Conservation (phyloP, 2,888 invertebrate species). For the Xanthia icteritia region DNA sequence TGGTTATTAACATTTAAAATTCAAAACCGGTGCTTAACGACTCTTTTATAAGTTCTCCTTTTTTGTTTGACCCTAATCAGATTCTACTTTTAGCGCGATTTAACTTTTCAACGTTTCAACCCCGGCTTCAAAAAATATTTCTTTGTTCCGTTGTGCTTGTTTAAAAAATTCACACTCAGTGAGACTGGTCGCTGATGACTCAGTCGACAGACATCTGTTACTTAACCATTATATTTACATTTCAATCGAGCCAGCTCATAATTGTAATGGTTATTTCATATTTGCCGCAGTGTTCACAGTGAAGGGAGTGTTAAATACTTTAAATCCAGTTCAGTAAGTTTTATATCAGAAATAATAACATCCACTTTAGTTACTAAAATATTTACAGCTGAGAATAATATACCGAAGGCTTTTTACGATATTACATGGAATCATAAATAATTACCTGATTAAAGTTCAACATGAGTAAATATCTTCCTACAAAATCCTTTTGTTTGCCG, state of each 20-base stretch:
- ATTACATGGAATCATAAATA: slow-evolving; percentile 36
- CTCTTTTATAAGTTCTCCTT: slow-evolving; percentile 43
- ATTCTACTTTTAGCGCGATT: slow-evolving; percentile 48
- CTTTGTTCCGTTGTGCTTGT: slow-evolving; percentile 47
- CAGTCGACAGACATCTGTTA: slow-evolving; percentile 64
- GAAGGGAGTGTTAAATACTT: slow-evolving; percentile 57
- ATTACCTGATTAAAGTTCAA: slow-evolving; percentile 40
- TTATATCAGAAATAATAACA: slow-evolving; percentile 45
- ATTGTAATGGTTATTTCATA: slow-evolving; percentile 63
- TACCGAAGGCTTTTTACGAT: slow-evolving; percentile 30
- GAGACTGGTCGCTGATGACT: slow-evolving; percentile 59
- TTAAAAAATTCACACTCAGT: slow-evolving; percentile 54
- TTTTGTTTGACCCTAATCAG: slow-evolving; percentile 56
- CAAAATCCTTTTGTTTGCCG: slow-evolving; percentile 33
- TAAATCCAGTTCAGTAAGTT: slow-evolving; percentile 59
- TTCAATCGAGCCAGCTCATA: slow-evolving; percentile 61
- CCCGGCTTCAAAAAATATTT: slow-evolving; percentile 32
- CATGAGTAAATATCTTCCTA: slow-evolving; percentile 25
- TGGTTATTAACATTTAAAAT: slow-evolving; percentile 51
- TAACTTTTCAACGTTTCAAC: slow-evolving; percentile 22
- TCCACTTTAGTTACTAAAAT: slow-evolving; percentile 39
- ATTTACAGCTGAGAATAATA: slow-evolving; percentile 31
- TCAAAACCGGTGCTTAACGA: slow-evolving; percentile 52
- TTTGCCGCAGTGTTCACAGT: slow-evolving; percentile 63
- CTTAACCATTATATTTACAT: slow-evolving; percentile 68